These are phyloP conservation scores for Schizaphis graminum DNA, from an alignment of 2,888 invertebrate genomes.

Conservation along the genomic window DNA sequence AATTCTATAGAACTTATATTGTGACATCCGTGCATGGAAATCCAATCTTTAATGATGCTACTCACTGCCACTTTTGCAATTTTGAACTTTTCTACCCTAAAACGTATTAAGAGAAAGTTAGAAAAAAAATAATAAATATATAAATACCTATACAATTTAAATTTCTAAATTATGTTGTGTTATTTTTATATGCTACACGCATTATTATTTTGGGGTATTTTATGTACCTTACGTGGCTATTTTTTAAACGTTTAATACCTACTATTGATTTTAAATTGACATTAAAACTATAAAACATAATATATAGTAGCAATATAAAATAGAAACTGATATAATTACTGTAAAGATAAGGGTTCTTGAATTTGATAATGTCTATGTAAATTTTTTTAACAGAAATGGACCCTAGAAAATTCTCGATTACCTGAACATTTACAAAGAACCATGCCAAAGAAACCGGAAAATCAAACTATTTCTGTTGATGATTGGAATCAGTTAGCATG, in stretches of 20 bases:
- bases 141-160: not conserved
- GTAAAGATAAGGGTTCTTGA: not conserved
- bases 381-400: constrained; percentile 53
- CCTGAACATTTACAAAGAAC: constrained; percentile 55
- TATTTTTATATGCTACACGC: not conserved
- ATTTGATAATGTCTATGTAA: not conserved
- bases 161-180: not conserved
- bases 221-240: not conserved
- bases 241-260: not conserved
- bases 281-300: not conserved
- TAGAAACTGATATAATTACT: not conserved
- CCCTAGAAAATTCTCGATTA: constrained; percentile 59
- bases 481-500: constrained; percentile 66
- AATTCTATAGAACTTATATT: not conserved
- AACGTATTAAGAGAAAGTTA: not conserved
- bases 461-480: constrained; percentile 57
- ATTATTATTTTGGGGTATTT: not conserved
- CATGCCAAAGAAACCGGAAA: constrained; percentile 42
- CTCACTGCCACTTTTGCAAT: not conserved
- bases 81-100: not conserved
- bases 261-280: not conserved
- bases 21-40: not conserved
- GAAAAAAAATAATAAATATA: not conserved
- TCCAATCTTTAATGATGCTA: not conserved
- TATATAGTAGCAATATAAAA: too few species aligned